phyloP scores from a whole-genome alignment of 1,140 invertebrate genomes.

The Diabrotica virgifera region DNA sequence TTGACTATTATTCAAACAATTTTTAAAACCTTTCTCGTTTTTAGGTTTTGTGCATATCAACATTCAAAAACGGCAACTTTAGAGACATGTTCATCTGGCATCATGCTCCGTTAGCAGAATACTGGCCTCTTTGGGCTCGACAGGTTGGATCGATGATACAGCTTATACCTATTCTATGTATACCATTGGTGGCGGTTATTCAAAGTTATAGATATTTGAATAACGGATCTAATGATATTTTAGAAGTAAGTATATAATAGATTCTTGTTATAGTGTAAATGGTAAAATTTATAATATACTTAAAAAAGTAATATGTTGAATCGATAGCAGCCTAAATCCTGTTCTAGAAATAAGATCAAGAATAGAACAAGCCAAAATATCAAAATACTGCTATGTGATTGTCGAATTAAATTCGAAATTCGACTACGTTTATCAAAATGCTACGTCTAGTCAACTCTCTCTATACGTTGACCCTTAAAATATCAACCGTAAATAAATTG shows the following conservation, averaged over 20 bases:
- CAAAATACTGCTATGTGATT: no score
- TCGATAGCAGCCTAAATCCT: no score
- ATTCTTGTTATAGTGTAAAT: no score
- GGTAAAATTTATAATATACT: no score
- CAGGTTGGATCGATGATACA: constrained; percentile 76
- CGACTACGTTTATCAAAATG: no score
- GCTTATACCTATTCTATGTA: constrained; percentile 69
- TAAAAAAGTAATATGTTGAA: no score
- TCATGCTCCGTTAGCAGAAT: constrained; percentile 51
- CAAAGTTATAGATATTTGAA: constrained; percentile 81
- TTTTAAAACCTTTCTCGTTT: constrained; percentile 30
- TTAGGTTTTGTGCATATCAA: constrained; percentile 71
- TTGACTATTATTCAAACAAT: not conserved
- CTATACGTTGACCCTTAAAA: no score
- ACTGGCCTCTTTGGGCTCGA: constrained; percentile 75
- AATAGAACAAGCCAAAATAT: no score
- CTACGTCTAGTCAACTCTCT: no score
- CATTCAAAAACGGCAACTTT: constrained; percentile 73
- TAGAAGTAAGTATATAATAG: constrained; percentile 65
- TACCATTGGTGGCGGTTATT: constrained; percentile 74
- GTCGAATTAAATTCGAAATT: no score
- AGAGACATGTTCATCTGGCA: constrained; percentile 71
- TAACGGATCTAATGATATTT: constrained; percentile 77
- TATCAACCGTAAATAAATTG: no score
- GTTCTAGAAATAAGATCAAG: no score